These are phyloP conservation scores for Eurystomus gularis DNA, from an alignment of 2,113 vertebrate species.

Conservation along the genomic window DNA sequence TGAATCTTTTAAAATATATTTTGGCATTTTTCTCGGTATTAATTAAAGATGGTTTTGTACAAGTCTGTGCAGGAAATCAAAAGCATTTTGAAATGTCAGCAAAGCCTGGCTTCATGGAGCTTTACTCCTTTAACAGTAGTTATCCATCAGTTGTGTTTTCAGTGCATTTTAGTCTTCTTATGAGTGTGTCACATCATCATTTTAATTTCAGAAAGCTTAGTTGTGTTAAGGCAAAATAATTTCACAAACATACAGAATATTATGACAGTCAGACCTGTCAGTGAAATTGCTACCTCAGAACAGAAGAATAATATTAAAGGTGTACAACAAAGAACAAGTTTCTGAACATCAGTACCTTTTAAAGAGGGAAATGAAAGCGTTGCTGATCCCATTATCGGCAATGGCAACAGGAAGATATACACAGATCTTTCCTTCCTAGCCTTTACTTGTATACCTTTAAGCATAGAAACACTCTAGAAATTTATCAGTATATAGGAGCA, in stretches of 20 bases:
- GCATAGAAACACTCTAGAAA: rapidly evolving
- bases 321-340: neutral
- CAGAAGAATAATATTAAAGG: neutral
- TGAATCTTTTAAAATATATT: neutral
- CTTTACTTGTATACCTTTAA: neutral
- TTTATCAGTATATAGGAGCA: neutral
- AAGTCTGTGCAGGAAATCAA: neutral
- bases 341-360: neutral
- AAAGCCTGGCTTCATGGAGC: neutral
- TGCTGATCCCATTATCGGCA: neutral
- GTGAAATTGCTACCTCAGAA: neutral
- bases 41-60: neutral
- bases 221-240: neutral
- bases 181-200: neutral
- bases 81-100: neutral
- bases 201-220: neutral
- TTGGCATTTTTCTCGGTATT: neutral
- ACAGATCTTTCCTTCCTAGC: neutral
- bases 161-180: neutral
- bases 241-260: neutral
- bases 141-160: neutral
- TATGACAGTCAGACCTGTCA: neutral
- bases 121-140: neutral
- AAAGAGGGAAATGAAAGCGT: neutral
- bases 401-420: neutral